Base-by-base conservation (phyloP, 2,113 vertebrate genomes). In the Coracopsis vasa region DNA sequence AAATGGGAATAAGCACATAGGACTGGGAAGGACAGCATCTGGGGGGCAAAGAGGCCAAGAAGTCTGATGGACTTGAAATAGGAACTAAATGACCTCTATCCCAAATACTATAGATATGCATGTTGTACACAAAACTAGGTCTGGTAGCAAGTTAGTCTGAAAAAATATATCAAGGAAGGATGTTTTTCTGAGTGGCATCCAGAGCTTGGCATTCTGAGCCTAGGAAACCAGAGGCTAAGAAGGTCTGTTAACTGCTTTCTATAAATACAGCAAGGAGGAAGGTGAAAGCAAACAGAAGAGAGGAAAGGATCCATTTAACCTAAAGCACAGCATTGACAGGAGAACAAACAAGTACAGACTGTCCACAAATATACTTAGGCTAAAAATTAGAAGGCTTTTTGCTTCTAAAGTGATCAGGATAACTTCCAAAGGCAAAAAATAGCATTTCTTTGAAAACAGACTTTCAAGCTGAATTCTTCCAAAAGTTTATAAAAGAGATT, bases 311-410 rank as follows among this genome's bases (percentile, higher is more conserved):
- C 50, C 37, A 25, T 96, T 95, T 95, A 91, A 91, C 83, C 50
- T 86, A 94, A 78, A 96, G 86, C 41, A 92, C 8, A 25, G 31
- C 3, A 1, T 7, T 94, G 77, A 77, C 86, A 80, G 72, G 45
- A 91, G 77, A 94, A 80, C 92, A 97, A 96, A 88, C 28, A 77
- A 45, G 72, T 70, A 83, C 64, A 91, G 48, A 66, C 67, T 91
- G 80, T 56, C 72, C 69, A 65, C 69, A 94, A 92, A 95, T 86
- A 96, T 66, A 91, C 65, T 77, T 92, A 86, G 86, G 24, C 37
- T 66, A 80, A 84, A 97, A 94, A 95, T 94, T 92, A 94, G 69
- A 96, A 89, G 86, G 86, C 23, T 78, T 83, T 64, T 91, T 89
- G 42, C 50, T n/a, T 78, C 53, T 78, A 23, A 88, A 86, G 31